Base-by-base conservation (phyloP, 2,113 vertebrate species). In the Globicephala melas region DNA sequence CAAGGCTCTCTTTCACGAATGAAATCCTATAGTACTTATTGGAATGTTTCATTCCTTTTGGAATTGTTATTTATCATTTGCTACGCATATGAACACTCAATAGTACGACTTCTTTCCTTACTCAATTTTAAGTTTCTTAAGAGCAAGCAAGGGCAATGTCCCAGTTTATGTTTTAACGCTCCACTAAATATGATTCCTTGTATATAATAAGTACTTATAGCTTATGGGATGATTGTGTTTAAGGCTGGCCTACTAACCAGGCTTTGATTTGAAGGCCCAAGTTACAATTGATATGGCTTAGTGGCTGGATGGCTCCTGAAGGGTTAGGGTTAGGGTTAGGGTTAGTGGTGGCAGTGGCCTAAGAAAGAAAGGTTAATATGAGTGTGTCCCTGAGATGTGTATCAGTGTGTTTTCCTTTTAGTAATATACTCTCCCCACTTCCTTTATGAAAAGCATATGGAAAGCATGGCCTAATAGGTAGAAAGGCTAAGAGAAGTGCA, bases 1-100 rank as follows among this genome's bases (percentile, higher is more conserved):
- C 26, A 77, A 88, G 26, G 50, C 13, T 70, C 53, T 83, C 60
- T 93, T 73, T 93, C 62, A 63, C 63, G 80, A 93, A 89, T 95
- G 76, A 80, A 97, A 95, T 91, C 41, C n/a, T 96, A 60, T n/a
- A 83, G 62, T 65, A 70, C 50, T 73, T 92, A 55, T 50, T 89
- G 60, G 20, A 93, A n/a, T 91, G 23, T 44, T 92, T 81, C 53
- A 92, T 88, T 94, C 53, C 26, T 96, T 92, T 85, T 91, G 71
- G 77, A 88, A 94, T 62, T 91, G 70, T 88, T n/a, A 85, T 50
- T 95, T 96, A 93, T 71, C 94, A 65, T 97, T 63, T 96, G 33
- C 44, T 47, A 8, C 41, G 31, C n/a, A 91, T 77, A 90, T 4
- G 44, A 87, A 89, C 31, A 60, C 28, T 87, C 62, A 94, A 91